Conservation (phyloP, 2,888 invertebrate genomes). For the Hypomecis punctinalis region DNA sequence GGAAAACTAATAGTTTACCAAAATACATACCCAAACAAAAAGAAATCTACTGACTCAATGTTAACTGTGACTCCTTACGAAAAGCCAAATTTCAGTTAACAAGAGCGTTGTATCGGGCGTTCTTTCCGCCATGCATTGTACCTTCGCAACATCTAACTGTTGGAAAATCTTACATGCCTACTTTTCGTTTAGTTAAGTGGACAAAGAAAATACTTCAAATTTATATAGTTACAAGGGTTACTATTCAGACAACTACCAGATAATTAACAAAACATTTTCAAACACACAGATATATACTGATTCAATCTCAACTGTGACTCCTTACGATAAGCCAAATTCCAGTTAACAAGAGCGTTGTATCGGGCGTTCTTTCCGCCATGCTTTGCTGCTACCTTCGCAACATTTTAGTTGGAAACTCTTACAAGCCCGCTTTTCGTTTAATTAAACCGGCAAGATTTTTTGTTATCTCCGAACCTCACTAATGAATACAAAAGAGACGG, state of each 20-base stretch:
- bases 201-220: no score
- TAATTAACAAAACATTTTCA: no score
- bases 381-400: slow-evolving; percentile 13
- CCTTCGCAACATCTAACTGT: not conserved
- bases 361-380: slow-evolving; percentile 25
- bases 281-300: not conserved
- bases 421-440: no score
- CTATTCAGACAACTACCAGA: no score
- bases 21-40: no score
- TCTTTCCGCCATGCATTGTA: slow-evolving; percentile 28
- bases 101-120: slow-evolving; percentile 17
- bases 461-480: no score
- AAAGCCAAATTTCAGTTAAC: slow-evolving; percentile 29
- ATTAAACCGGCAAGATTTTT: no score
- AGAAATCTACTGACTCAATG: not conserved
- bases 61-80: slow-evolving; percentile 20
- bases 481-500: no score
- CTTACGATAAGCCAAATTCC: slow-evolving; percentile 29
- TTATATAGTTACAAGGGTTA: no score
- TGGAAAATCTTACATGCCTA: slow-evolving; percentile 4
- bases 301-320: slow-evolving; percentile 8
- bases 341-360: slow-evolving; percentile 23
- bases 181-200: slow-evolving; percentile 21
- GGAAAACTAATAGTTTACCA: no score
- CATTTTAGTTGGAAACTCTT: not conserved